Base-by-base conservation (phyloP, 2,888 invertebrate genomes). In the Chromoteleia sp. region DNA sequence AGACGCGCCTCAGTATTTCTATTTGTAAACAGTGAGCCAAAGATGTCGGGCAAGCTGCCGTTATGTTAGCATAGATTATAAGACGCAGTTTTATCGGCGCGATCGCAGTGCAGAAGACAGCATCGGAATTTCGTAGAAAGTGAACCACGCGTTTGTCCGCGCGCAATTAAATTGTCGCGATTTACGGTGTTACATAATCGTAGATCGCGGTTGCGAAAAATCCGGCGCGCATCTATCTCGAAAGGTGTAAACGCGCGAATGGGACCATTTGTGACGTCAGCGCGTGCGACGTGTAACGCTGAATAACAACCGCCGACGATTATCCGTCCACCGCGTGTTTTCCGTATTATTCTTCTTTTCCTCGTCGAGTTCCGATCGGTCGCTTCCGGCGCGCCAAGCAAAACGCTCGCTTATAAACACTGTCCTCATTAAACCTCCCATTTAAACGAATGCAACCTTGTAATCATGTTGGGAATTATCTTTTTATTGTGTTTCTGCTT, bases 51-150 rank as follows among this genome's bases (percentile, higher is more conserved):
- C 81, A 78, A 78, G 83, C 73, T 76, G 74, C 81, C 81, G 78
- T 78, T 83, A 83, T 75, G 78, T 83, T 75, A 76, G 79, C 81
- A 79, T 76, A 76, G 67, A 81, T 83, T 81, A 79, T 71, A 79
- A 56, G 63, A 43, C 19, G 67, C 5, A 19, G 59, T 39, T 59
- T 63, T 29, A 25, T 15, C 54, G 61, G n/a, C 30, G 73, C 58
- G 59, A 73, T 67, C 19, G 67, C 65, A 19, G 65, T 41, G 58
- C 41, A 39, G 50, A 68, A 54, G 58, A 68, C 61, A 63, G 41
- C 54, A 58, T 39, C 12, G 79, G 58, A 68, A 73, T 80, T 79
- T 74, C 58, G 58, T 74, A 74, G 74, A 79, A 79, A 79, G 79
- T 79, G 79, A 79, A 74, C 54, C 41, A 15, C n/a, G 45, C 68